A percentile compares a stretch with the other conserved stretches of the same genome.
Conservation (phyloP, 2,113 vertebrate species). For the Natator depressus region DNA sequence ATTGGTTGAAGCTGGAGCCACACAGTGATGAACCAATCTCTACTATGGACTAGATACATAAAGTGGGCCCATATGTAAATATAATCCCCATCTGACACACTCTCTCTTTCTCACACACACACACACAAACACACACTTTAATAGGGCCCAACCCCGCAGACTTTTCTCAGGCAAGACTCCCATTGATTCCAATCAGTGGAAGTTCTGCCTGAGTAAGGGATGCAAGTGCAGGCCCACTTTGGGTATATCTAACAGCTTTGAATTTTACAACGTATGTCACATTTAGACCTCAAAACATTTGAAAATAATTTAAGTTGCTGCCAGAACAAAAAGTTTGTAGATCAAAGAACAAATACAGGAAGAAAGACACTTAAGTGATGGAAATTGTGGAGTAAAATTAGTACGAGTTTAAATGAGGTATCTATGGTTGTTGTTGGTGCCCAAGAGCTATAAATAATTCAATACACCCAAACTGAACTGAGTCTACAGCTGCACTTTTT, state of each 20-base stretch:
- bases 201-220: constrained; percentile 23
- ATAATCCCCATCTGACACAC: not conserved
- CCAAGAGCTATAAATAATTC: constrained; percentile 71
- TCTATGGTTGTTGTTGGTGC: constrained; percentile 45
- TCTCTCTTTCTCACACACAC: not conserved
- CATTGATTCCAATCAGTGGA: not conserved
- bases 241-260: not conserved
- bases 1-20: constrained; percentile 1
- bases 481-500: constrained; percentile 43
- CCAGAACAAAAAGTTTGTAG: constrained; percentile 34
- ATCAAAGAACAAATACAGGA: constrained; percentile 55
- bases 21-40: not conserved
- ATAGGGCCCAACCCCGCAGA: not conserved
- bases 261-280: not conserved
- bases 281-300: constrained; percentile 3
- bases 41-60: not conserved
- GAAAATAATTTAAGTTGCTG: constrained; percentile 18
- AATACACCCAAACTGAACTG: constrained; percentile 34
- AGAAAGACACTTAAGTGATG: constrained; percentile 58
- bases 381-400: constrained; percentile 66
- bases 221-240: constrained; percentile 18
- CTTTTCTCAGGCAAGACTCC: constrained; percentile 10
- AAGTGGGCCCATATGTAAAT: not conserved
- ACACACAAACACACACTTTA: not conserved
- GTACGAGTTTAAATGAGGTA: constrained; percentile 65